A percentile compares a stretch with the other conserved stretches of the same genome.
Evolutionary conservation across 1,140 invertebrate genomes (phyloP).

Genomic region (Drosophila murphyi): DNA sequence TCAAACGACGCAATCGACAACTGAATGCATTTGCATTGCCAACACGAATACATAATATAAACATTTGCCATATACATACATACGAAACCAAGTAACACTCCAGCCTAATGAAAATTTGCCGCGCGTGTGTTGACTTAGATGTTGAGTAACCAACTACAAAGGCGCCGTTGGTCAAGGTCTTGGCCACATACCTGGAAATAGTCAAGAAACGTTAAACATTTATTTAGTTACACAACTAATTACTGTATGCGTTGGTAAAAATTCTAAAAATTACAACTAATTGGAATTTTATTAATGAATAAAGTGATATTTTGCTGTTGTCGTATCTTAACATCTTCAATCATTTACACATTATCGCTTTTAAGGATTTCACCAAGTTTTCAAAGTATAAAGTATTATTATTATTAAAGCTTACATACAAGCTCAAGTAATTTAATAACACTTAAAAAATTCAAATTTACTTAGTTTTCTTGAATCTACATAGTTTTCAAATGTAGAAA

Average conservation of each 20-base stretch:
- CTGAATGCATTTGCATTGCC: conserved; percentile 43
- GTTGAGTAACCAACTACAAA: conserved; percentile 55
- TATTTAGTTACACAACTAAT: conserved; percentile 8
- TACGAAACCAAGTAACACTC: conserved; percentile 17
- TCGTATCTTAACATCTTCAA: too few species aligned
- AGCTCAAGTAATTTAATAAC: too few species aligned
- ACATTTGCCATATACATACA: conserved; percentile 16
- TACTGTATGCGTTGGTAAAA: neutral
- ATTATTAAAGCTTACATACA: too few species aligned
- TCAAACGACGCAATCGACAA: conserved; percentile 59
- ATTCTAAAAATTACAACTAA: too few species aligned
- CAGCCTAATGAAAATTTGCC: conserved; percentile 53
- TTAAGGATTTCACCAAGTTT: too few species aligned
- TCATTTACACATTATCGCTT: too few species aligned
- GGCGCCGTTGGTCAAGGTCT: conserved; percentile 45
- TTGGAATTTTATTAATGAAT: too few species aligned
- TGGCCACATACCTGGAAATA: conserved; percentile 51
- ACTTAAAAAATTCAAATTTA: neutral
- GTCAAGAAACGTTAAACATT: neutral
- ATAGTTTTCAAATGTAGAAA: neutral
- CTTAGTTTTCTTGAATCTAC: too few species aligned
- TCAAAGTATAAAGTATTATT: too few species aligned
- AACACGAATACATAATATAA: conserved; percentile 20
- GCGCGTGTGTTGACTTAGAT: conserved; percentile 67
- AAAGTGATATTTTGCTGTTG: too few species aligned